Conservation (phyloP, 2,797 vertebrate species). For the Gallinago stenura region DNA sequence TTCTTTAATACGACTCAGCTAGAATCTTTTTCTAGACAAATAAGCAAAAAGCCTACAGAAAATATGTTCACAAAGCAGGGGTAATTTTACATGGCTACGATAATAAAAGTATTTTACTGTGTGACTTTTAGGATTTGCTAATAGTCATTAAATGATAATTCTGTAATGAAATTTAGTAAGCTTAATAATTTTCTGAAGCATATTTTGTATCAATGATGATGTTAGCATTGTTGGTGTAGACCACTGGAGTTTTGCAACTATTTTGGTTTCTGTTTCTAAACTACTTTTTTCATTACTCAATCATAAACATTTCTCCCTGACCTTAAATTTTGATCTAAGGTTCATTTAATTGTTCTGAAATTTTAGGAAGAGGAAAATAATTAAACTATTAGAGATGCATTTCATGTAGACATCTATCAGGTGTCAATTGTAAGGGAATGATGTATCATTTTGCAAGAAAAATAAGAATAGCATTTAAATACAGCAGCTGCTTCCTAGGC, state of each 20-base stretch:
- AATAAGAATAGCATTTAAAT: neutral
- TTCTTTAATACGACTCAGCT: neutral
- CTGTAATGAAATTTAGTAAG: constrained; percentile 39
- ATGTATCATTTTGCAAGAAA: neutral
- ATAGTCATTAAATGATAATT: constrained; percentile 33
- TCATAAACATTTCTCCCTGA: neutral
- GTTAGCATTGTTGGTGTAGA: neutral
- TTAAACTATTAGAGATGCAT: neutral
- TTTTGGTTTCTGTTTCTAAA: neutral
- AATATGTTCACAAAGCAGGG: neutral
- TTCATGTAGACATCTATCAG: neutral
- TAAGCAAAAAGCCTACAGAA: constrained; percentile 20
- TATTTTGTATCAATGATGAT: neutral
- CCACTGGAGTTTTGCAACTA: neutral
- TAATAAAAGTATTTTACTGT: neutral
- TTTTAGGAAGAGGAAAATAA: neutral
- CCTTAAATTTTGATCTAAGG: neutral
- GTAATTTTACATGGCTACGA: neutral
- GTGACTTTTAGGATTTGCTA: neutral
- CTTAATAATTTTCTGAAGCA: neutral
- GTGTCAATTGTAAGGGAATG: neutral
- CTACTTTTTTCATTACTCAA: neutral
- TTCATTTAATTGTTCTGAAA: neutral
- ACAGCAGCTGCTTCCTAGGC: neutral
- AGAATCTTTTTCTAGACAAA: neutral